A percentile compares a stretch with the other conserved stretches of the same genome.
Conservation (phyloP, 2,113 vertebrate species). For the Oenanthe melanoleuca region DNA sequence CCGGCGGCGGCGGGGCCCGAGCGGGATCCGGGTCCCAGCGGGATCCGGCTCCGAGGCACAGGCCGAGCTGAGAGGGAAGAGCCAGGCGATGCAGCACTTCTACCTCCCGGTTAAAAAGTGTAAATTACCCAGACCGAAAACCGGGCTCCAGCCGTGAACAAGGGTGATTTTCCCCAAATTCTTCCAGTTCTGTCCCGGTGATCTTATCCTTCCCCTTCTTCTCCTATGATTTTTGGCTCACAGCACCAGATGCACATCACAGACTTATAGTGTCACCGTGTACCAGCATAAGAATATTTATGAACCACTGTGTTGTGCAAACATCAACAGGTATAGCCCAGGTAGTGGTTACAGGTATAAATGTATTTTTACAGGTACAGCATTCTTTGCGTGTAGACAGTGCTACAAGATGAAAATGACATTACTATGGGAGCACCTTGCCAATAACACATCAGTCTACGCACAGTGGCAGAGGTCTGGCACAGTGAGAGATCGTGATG, state of each 20-base stretch:
- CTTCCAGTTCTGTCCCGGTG: not conserved
- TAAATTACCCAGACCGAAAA: not conserved
- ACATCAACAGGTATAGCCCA: not conserved
- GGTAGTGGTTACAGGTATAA: not conserved
- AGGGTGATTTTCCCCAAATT: not conserved
- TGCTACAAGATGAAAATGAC: not conserved
- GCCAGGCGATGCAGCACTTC: accelerated
- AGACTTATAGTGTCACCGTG: not conserved
- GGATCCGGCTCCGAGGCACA: no score
- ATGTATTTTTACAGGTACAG: not conserved
- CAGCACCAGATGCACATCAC: accelerated
- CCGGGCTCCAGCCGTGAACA: not conserved
- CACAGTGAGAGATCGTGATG: accelerated
- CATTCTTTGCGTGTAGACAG: no score
- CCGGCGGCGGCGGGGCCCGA: no score
- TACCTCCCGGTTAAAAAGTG: not conserved
- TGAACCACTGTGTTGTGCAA: accelerated
- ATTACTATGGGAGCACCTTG: not conserved
- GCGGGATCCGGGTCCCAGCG: accelerated
- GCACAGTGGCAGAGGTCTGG: not conserved
- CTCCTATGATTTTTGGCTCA: not conserved
- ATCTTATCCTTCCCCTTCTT: no score
- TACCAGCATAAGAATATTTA: no score
- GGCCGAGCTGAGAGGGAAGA: accelerated
- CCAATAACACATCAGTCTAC: not conserved